A percentile compares a stretch with the other conserved stretches of the same genome.
phyloP scores from a whole-genome alignment of 92 coral and sea anemone genomes.

The Meandrina meandrites region DNA sequence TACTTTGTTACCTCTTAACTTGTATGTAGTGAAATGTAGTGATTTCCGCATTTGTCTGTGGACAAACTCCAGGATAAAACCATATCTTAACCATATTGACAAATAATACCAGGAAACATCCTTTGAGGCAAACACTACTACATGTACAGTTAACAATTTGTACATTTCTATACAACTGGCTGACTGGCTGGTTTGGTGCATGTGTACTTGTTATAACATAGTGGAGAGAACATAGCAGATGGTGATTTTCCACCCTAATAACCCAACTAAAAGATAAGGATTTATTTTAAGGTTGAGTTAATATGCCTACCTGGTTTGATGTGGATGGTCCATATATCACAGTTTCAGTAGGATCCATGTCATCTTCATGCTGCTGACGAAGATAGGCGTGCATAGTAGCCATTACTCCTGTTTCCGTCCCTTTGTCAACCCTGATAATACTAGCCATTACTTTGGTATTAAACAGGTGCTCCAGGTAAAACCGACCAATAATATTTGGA shows the following conservation, averaged over 20 bases:
- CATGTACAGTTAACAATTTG: too few relatives aligned
- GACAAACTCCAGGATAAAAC: too few relatives aligned
- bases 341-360: slow-evolving; percentile 53
- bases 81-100: too few relatives aligned
- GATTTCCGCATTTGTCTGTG: too few relatives aligned
- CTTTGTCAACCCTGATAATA: slow-evolving; percentile 46
- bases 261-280: background rate
- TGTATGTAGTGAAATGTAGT: too few relatives aligned
- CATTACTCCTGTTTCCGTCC: slow-evolving; percentile 48
- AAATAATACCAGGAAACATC: too few relatives aligned
- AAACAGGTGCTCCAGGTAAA: slow-evolving; percentile 56
- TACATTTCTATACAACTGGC: too few relatives aligned
- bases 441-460: slow-evolving; percentile 39
- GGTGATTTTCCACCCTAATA: slow-evolving; percentile 1
- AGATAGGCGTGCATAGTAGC: slow-evolving; percentile 63
- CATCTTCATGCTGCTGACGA: slow-evolving; percentile 54
- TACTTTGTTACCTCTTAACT: too few relatives aligned
- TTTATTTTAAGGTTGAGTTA: background rate
- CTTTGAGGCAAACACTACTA: too few relatives aligned
- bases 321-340: slow-evolving; percentile 64
- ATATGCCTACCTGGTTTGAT: slow-evolving; percentile 36
- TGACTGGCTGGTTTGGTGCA: slow-evolving; percentile 11
- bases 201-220: background rate
- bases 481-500: slow-evolving; percentile 58
- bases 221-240: slow-evolving; percentile 26